These are phyloP conservation scores for Chelonus formosanus DNA, from an alignment of 2,888 invertebrate species.

Conservation along the genomic window DNA sequence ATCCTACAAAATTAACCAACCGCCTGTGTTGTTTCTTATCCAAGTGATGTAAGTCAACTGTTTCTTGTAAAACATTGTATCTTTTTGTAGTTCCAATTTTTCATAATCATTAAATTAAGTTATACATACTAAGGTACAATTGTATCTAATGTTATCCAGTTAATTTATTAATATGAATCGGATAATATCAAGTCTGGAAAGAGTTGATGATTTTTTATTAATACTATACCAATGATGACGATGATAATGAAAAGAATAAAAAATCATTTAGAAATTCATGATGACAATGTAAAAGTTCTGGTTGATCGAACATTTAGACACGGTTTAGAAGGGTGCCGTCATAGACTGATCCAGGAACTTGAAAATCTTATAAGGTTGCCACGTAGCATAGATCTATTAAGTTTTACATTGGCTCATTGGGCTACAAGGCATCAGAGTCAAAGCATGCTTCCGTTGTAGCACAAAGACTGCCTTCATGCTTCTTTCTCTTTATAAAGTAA, in stretches of 20 bases:
- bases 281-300: conserved; percentile 44
- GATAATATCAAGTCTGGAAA: too few species aligned
- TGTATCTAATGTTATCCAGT: too few species aligned
- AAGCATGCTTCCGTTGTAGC: conserved; percentile 59
- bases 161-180: too few species aligned
- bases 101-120: not conserved
- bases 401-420: not conserved
- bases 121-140: too few species aligned
- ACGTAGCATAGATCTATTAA: conserved; percentile 15
- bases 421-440: conserved; percentile 52
- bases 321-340: conserved; percentile 29
- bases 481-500: not conserved
- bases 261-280: conserved; percentile 14
- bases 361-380: conserved; percentile 3
- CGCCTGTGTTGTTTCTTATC: conserved; percentile 23
- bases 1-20: conserved; percentile 37
- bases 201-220: too few species aligned
- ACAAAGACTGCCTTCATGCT: conserved; percentile 60
- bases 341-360: conserved; percentile 4
- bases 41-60: conserved; percentile 14
- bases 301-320: conserved; percentile 40
- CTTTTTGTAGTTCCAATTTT: too few species aligned
- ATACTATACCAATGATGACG: too few species aligned
- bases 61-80: conserved; percentile 1
- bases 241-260: not conserved